phyloP scores from a whole-genome alignment of 2,888 invertebrate genomes.

The Graphium colonna region DNA sequence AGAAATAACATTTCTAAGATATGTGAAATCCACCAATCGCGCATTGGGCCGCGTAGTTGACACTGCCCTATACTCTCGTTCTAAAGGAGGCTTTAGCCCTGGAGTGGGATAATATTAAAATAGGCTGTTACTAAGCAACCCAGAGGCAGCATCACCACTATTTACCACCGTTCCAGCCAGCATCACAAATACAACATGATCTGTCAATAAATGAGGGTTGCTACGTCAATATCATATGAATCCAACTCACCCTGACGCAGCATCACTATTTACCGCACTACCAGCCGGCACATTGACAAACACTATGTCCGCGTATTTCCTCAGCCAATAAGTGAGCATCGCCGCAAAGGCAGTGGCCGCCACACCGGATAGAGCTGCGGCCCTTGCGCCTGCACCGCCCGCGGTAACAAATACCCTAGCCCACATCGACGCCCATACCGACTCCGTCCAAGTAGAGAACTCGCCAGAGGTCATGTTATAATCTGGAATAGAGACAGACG shows the following conservation, averaged over 20 bases:
- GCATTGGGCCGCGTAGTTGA: too few species aligned
- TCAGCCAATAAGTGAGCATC: slow-evolving; percentile 56
- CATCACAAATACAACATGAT: too few species aligned
- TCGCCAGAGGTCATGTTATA: slow-evolving; percentile 87
- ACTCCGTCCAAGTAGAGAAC: slow-evolving; percentile 95
- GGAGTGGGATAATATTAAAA: too few species aligned
- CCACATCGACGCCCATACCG: slow-evolving; percentile 87
- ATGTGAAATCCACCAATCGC: too few species aligned
- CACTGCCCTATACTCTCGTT: too few species aligned
- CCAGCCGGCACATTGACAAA: slow-evolving; percentile 36
- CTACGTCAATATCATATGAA: too few species aligned
- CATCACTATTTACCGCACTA: slow-evolving; percentile 32
- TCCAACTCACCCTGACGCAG: slow-evolving; percentile 52
- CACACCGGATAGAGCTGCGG: slow-evolving; percentile 47
- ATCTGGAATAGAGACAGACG: slow-evolving; percentile 62
- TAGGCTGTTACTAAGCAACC: too few species aligned
- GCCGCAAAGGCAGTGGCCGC: slow-evolving; percentile 44
- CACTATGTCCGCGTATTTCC: slow-evolving; percentile 38
- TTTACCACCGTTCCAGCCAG: too few species aligned
- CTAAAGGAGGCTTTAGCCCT: too few species aligned
- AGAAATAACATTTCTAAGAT: too few species aligned
- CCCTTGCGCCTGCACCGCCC: slow-evolving; percentile 67
- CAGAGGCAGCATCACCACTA: too few species aligned
- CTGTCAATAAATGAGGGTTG: too few species aligned
- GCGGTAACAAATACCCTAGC: slow-evolving; percentile 90